These are phyloP conservation scores for Spodoptera littoralis DNA, from an alignment of 2,888 invertebrate species.

Conservation along the genomic window DNA sequence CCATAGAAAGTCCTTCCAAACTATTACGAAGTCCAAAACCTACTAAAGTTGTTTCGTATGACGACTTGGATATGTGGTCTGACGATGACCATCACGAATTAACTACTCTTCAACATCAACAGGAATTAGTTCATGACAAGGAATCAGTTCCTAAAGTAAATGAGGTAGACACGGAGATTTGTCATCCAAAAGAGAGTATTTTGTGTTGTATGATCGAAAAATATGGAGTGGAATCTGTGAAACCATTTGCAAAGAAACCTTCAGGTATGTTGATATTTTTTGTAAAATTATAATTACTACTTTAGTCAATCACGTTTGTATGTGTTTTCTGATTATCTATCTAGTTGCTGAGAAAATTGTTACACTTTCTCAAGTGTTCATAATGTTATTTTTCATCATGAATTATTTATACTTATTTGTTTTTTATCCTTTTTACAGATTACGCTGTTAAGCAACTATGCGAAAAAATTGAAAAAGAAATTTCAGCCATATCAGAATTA, in stretches of 20 bases:
- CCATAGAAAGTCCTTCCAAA: constrained; percentile 1
- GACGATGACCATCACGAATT: constrained; percentile 16
- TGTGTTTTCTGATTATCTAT: no score
- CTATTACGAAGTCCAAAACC: background rate
- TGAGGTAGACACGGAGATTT: constrained; percentile 9
- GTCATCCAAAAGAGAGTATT: constrained; percentile 66
- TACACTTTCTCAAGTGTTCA: background rate
- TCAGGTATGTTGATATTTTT: constrained; percentile 63
- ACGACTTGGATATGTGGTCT: constrained; percentile 65
- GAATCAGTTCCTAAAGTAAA: constrained; percentile 10
- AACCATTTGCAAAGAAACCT: constrained; percentile 60
- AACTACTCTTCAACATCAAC: no score
- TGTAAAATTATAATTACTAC: background rate
- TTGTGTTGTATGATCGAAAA: constrained; percentile 75
- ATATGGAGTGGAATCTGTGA: constrained; percentile 64
- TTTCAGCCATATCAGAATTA: constrained; percentile 63
- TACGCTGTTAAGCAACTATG: constrained; percentile 55
- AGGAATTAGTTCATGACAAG: constrained; percentile 6
- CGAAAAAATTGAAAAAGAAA: constrained; percentile 67
- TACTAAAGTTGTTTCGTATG: constrained; percentile 52
- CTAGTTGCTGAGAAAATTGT: background rate
- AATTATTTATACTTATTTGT: background rate
- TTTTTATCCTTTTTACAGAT: constrained; percentile 68
- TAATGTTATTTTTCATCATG: background rate
- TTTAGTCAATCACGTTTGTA: no score